These are phyloP conservation scores for Astyanax mexicanus DNA, from an alignment of 2,797 vertebrate species.

Conservation along the genomic window DNA sequence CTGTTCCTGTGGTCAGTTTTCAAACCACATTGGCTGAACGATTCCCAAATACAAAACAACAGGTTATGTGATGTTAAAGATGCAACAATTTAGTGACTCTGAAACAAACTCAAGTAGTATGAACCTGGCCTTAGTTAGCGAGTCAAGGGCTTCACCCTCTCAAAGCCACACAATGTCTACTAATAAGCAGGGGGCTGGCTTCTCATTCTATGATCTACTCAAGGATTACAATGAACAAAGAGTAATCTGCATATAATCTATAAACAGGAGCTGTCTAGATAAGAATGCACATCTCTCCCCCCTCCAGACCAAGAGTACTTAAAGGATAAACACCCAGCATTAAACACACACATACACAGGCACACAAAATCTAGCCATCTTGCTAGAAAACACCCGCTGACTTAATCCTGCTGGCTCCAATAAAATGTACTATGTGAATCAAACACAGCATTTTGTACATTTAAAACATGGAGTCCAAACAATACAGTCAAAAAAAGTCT, in stretches of 20 bases:
- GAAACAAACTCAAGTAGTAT: no score
- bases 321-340: not conserved
- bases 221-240: constrained; percentile 22
- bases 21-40: no score
- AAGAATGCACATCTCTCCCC: constrained; percentile 11
- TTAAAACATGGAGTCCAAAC: constrained; percentile 20
- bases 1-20: no score
- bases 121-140: constrained; percentile 63
- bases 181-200: not conserved
- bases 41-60: no score
- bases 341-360: constrained; percentile 13
- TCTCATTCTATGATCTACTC: not conserved
- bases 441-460: constrained; percentile 21
- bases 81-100: no score
- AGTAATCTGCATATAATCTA: constrained; percentile 27
- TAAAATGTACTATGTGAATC: constrained; percentile 7
- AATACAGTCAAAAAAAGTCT: constrained; percentile 15
- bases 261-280: constrained; percentile 25
- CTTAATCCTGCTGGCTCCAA: constrained; percentile 33
- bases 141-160: not conserved
- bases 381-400: constrained; percentile 39
- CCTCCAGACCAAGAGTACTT: not conserved
- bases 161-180: not conserved
- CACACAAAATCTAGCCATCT: constrained; percentile 11
- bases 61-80: no score